A percentile compares a stretch with the other conserved stretches of the same genome.
Evolutionary conservation across 37 sponge, comb jelly and placozoan genomes (phyloP).

Genomic region (Mnemiopsis leidyi): DNA sequence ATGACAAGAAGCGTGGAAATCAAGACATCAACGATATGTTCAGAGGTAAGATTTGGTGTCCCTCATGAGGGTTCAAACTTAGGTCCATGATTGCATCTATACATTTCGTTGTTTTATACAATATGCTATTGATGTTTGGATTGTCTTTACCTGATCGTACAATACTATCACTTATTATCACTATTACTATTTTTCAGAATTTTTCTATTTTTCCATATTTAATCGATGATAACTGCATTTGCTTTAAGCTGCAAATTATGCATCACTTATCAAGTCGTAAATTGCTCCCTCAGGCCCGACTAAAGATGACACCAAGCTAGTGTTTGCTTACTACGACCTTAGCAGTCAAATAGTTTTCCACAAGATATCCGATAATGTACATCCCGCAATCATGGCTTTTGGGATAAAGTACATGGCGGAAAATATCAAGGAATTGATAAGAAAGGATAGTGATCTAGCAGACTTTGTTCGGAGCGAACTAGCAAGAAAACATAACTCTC

Average conservation of each 20-base stretch:
- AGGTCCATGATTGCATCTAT: no score
- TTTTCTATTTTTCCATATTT: no score
- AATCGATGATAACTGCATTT: no score
- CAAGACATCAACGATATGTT: not conserved
- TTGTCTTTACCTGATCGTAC: no score
- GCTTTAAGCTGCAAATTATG: no score
- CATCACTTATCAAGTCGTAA: no score
- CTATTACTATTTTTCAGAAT: no score
- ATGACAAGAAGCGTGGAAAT: not conserved
- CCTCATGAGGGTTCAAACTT: no score
- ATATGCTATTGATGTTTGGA: no score
- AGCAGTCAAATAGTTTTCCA: not conserved
- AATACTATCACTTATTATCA: no score
- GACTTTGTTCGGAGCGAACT: not conserved
- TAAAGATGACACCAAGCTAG: not conserved
- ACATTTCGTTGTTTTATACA: no score
- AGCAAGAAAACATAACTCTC: not conserved
- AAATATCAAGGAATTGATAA: not conserved
- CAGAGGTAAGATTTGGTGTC: not conserved
- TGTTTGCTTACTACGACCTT: constrained; percentile 19
- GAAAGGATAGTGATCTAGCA: not conserved
- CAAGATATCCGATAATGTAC: not conserved
- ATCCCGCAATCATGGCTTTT: not conserved
- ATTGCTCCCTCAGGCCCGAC: not conserved
- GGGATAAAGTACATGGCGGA: not conserved